Evolutionary conservation across 2,888 invertebrate species (phyloP).

Genomic region (Hyles lineata): DNA sequence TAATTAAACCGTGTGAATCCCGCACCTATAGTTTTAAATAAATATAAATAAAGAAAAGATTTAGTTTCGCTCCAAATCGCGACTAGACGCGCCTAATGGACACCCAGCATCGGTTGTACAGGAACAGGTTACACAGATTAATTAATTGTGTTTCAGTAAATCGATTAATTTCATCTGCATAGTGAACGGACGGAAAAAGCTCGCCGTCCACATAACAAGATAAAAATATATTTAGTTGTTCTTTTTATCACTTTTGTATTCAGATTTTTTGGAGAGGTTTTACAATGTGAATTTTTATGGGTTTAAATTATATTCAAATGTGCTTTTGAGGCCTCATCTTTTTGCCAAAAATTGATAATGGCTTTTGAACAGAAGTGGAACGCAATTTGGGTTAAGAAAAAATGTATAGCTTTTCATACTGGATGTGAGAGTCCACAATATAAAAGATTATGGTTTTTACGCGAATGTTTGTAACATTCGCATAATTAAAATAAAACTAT

Average conservation of each 20-base stretch:
- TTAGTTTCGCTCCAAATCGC: neutral
- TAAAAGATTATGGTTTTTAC: too few relatives aligned
- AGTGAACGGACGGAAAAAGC: neutral
- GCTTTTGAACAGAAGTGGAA: too few relatives aligned
- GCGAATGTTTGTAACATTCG: too few relatives aligned
- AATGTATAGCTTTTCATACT: too few relatives aligned
- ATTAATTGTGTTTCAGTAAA: neutral
- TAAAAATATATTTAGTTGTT: neutral
- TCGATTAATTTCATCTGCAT: neutral
- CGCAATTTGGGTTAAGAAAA: too few relatives aligned
- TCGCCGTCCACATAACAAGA: neutral
- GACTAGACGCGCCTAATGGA: neutral
- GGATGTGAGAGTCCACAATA: too few relatives aligned
- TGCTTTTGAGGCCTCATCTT: too few relatives aligned
- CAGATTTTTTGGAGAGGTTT: neutral
- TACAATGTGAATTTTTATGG: neutral
- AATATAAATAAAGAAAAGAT: neutral
- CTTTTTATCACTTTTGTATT: neutral
- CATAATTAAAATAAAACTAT: too few relatives aligned
- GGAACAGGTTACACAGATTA: slow-evolving; percentile 1
- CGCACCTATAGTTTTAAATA: neutral
- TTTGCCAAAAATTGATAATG: too few relatives aligned
- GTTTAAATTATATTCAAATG: too few relatives aligned
- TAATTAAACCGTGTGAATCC: neutral
- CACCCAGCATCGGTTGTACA: neutral